Evolutionary conservation across 2,113 vertebrate species (phyloP).

Genomic region (Vidua chalybeata): DNA sequence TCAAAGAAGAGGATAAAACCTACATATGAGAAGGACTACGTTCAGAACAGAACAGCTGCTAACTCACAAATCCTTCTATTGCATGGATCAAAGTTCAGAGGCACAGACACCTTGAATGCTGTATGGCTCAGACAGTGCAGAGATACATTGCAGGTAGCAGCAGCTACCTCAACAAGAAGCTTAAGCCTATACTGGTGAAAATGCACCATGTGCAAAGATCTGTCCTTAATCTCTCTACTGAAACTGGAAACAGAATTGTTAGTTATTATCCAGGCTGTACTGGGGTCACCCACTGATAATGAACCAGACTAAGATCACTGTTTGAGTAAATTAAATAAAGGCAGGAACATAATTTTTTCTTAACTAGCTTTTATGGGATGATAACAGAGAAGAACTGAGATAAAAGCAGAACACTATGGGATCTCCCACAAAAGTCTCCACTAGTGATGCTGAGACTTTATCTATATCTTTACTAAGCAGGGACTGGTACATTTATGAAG

Average conservation of each 20-base stretch:
- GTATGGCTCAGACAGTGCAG: background rate
- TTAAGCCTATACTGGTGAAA: background rate
- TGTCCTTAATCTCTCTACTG: background rate
- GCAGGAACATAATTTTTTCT: background rate
- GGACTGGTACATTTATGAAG: background rate
- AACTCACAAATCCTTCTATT: background rate
- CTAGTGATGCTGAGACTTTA: background rate
- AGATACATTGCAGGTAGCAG: background rate
- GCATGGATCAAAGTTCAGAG: background rate
- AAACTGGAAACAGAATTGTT: background rate
- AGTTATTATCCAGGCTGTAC: background rate
- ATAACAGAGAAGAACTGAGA: background rate
- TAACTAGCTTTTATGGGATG: background rate
- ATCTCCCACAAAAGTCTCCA: background rate
- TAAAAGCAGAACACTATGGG: background rate
- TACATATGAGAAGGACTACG: background rate
- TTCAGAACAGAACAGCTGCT: background rate
- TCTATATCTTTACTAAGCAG: background rate
- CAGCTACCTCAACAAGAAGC: background rate
- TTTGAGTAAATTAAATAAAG: background rate
- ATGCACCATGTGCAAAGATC: background rate
- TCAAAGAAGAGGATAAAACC: background rate
- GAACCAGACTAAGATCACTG: background rate
- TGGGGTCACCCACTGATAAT: background rate
- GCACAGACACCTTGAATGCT: rapidly evolving